Conservation (phyloP, 2,797 vertebrate genomes). For the Sardinella longiceps region DNA sequence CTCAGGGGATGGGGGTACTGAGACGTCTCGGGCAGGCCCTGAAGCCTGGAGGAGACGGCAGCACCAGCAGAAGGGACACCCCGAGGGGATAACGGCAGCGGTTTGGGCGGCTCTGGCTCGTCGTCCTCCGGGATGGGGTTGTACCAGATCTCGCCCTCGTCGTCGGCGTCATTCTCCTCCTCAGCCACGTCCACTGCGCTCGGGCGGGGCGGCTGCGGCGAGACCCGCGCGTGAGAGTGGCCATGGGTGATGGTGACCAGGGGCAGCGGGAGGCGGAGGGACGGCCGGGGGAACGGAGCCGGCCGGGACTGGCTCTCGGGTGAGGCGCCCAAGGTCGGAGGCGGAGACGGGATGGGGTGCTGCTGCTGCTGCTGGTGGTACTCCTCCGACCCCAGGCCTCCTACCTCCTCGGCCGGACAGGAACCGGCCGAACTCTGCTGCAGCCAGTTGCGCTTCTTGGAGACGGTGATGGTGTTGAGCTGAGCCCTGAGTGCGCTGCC, state of each 20-base stretch:
- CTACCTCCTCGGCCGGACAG: conserved; percentile 68
- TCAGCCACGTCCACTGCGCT: conserved; percentile 74
- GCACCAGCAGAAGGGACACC: conserved; percentile 31
- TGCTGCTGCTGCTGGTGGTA: conserved; percentile 53
- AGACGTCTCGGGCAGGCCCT: conserved; percentile 22
- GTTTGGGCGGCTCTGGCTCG: conserved; percentile 60
- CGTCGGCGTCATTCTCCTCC: conserved; percentile 91
- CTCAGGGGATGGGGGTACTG: conserved; percentile 44
- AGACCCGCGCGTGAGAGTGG: conserved; percentile 36
- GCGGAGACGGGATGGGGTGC: background rate
- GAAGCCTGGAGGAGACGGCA: conserved; percentile 47
- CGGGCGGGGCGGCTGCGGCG: conserved; percentile 43
- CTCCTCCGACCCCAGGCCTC: conserved; percentile 61
- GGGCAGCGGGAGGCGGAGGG: conserved; percentile 57
- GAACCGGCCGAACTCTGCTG: conserved; percentile 84
- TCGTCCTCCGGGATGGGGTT: conserved; percentile 98
- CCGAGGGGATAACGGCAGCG: background rate
- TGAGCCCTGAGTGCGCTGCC: conserved; percentile 55
- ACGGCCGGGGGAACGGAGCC: conserved; percentile 39
- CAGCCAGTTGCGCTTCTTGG: conserved; percentile 97
- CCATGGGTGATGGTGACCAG: conserved; percentile 51
- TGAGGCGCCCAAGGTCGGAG: conserved; percentile 50
- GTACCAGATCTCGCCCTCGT: conserved; percentile 99
- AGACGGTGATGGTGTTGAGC: conserved; percentile 90
- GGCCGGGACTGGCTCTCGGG: conserved; percentile 64